Conservation (phyloP, 2,113 vertebrate species). For the Mirza zaza region DNA sequence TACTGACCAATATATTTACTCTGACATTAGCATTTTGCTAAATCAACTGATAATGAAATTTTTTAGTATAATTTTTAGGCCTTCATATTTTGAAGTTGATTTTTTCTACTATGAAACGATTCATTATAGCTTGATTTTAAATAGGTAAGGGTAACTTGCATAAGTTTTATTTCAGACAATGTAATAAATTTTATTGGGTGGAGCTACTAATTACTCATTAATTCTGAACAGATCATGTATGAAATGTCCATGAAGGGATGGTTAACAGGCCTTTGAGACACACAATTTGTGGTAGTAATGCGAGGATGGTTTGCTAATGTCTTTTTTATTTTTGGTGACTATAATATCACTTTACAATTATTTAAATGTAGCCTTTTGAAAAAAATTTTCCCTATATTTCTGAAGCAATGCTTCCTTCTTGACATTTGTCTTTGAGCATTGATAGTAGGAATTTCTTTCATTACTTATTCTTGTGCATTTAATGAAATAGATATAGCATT, state of each 20-base stretch:
- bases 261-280: background rate
- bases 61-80: background rate
- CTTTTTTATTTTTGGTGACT: background rate
- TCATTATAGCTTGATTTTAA: slow-evolving; percentile 26
- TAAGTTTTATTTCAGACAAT: slow-evolving; percentile 42
- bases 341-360: background rate
- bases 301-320: background rate
- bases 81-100: background rate
- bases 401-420: background rate
- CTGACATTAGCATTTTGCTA: background rate
- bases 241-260: background rate
- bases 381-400: background rate
- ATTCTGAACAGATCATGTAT: background rate
- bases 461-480: background rate
- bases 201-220: slow-evolving; percentile 5
- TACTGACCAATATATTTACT: background rate
- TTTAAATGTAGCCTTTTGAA: background rate
- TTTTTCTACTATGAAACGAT: background rate
- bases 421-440: background rate
- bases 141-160: background rate
- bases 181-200: background rate
- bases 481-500: background rate
- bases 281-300: background rate
- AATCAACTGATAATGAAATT: background rate
- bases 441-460: background rate